phyloP scores from a whole-genome alignment of 2,113 vertebrate species.

The Scortum barcoo region DNA sequence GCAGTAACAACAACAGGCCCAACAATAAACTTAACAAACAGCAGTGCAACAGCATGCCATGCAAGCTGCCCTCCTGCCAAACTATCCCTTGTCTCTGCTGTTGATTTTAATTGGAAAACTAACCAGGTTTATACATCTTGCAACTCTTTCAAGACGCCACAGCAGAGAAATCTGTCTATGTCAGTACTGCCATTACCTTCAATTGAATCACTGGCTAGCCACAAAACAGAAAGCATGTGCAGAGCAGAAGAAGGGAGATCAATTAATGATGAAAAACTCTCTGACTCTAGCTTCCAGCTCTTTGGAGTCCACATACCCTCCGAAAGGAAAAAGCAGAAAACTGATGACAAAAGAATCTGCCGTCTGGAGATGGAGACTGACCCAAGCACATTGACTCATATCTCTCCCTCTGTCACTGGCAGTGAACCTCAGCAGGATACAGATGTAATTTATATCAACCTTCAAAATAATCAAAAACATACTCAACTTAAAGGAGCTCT shows the following conservation, averaged over 20 bases:
- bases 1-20: conserved; percentile 18
- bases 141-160: conserved; percentile 59
- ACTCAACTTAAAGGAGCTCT: conserved; percentile 54
- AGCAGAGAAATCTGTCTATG: conserved; percentile 65
- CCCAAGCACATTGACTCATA: conserved; percentile 37
- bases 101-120: conserved; percentile 42
- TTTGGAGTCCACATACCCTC: conserved; percentile 82
- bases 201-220: conserved; percentile 29
- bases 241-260: conserved; percentile 52
- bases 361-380: conserved; percentile 47
- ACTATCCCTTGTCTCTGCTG: conserved; percentile 21
- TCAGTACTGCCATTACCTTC: conserved; percentile 59
- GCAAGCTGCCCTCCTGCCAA: conserved; percentile 42
- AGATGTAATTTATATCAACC: conserved; percentile 51
- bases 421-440: conserved; percentile 33
- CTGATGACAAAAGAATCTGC: conserved; percentile 73
- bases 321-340: conserved; percentile 91
- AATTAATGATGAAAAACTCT: conserved; percentile 10
- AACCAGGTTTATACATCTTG: conserved; percentile 46
- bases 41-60: conserved; percentile 23
- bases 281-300: conserved; percentile 34
- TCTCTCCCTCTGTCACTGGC: conserved; percentile 20
- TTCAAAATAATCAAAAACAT: conserved; percentile 51
- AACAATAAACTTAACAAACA: conserved; percentile 18
- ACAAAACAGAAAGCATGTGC: conserved; percentile 35